Percentiles rank a stretch among this genome's conserved stretches.
These are phyloP conservation scores for Watersipora subatra DNA, from an alignment of 1,140 invertebrate genomes.

Conservation along the genomic window DNA sequence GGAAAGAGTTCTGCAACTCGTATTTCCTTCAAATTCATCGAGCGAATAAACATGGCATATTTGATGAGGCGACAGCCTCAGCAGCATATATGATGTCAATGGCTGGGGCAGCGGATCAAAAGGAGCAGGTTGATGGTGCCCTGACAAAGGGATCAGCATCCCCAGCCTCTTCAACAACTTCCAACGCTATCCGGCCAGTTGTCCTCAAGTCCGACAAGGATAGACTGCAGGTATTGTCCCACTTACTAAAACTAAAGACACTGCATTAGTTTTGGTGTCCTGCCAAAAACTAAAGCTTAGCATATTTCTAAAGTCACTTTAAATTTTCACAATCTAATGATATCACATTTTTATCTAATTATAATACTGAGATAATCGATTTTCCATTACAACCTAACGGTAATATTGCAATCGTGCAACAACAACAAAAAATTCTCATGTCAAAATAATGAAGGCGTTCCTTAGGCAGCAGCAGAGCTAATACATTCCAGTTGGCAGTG, in stretches of 20 bases:
- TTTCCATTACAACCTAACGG: no score
- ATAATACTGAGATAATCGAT: no score
- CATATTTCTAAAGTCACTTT: no score
- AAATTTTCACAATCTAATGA: no score
- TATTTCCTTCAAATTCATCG: conserved; percentile 48
- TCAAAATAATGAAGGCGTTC: background rate
- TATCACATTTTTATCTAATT: no score
- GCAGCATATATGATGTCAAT: background rate
- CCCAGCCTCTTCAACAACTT: background rate
- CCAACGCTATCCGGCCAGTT: background rate
- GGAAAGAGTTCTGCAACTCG: conserved; percentile 82
- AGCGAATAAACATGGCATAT: conserved; percentile 47
- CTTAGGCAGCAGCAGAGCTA: no score
- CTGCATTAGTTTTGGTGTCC: no score
- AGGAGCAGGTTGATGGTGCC: background rate
- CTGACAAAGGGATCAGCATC: background rate
- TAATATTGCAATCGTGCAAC: background rate
- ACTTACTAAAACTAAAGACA: no score
- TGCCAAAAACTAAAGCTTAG: no score
- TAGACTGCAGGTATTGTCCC: background rate
- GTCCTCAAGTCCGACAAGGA: background rate
- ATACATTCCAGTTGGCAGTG: no score
- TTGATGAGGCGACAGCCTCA: background rate
- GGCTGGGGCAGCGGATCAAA: background rate
- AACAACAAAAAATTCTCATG: background rate